Evolutionary conservation across 2,888 invertebrate species (phyloP).

Genomic region (Clepsis dumicolana): DNA sequence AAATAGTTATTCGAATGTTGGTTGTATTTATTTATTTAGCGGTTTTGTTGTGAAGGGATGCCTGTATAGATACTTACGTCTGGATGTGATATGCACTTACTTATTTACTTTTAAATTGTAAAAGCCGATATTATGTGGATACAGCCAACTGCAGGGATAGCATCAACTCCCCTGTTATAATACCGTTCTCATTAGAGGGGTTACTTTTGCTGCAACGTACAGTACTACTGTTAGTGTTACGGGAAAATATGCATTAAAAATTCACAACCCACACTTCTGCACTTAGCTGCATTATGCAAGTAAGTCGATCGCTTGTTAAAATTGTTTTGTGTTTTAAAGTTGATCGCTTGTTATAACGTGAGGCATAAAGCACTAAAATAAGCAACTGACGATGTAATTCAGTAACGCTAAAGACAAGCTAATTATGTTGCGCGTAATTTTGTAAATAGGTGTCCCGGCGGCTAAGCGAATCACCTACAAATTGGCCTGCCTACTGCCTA

Average conservation of each 20-base stretch:
- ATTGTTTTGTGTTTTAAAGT: background rate
- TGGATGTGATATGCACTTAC: too few species aligned
- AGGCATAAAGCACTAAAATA: background rate
- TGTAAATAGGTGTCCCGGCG: slow-evolving; percentile 34
- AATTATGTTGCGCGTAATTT: slow-evolving; percentile 25
- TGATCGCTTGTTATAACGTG: background rate
- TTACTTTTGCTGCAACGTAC: too few species aligned
- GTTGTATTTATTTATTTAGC: too few species aligned
- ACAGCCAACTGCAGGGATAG: too few species aligned
- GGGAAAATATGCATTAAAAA: background rate
- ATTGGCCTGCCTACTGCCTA: too few species aligned
- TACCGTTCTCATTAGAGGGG: too few species aligned
- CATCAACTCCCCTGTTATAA: too few species aligned
- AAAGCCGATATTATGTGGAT: too few species aligned
- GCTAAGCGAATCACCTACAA: slow-evolving; percentile 53
- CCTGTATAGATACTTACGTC: too few species aligned
- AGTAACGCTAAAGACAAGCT: slow-evolving; percentile 9
- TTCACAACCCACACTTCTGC: background rate
- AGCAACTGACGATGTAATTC: slow-evolving; percentile 1
- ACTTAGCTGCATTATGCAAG: background rate
- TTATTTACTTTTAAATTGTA: too few species aligned
- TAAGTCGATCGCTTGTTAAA: background rate
- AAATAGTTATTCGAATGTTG: too few species aligned
- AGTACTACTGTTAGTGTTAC: background rate
- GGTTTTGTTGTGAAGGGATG: too few species aligned